Conservation (phyloP, 2,113 vertebrate genomes). For the Cryptoleucopteryx plumbea region DNA sequence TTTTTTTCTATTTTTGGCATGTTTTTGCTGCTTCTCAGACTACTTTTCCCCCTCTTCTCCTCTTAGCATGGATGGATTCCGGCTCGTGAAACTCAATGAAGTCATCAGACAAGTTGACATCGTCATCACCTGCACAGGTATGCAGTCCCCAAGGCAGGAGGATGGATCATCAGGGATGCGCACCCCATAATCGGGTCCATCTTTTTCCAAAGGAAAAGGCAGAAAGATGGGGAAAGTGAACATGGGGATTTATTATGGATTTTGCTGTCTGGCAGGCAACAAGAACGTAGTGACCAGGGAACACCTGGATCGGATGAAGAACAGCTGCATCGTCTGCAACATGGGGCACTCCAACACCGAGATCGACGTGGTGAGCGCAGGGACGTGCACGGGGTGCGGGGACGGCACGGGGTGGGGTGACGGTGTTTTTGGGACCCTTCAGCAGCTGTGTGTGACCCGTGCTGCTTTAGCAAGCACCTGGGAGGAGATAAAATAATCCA, state of each 20-base stretch:
- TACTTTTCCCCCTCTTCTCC: not conserved
- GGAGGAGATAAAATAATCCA: not conserved
- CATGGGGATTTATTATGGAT: fast-evolving
- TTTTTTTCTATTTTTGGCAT: not conserved
- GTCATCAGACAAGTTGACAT: slow-evolving; percentile 98
- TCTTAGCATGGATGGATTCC: slow-evolving; percentile 96
- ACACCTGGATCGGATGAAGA: slow-evolving; percentile 96
- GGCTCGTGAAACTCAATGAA: slow-evolving; percentile 94
- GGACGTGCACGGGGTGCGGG: fast-evolving
- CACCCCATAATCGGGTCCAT: fast-evolving
- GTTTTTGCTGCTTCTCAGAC: not conserved
- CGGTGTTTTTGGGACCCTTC: not conserved
- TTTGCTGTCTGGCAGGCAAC: slow-evolving; percentile 77
- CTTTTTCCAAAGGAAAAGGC: not conserved
- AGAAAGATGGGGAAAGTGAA: too few species aligned
- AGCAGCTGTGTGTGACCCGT: fast-evolving
- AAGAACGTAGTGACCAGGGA: slow-evolving; percentile 98
- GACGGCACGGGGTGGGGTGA: fast-evolving
- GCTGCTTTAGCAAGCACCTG: not conserved
- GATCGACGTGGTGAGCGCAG: slow-evolving; percentile 90
- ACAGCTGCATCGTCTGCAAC: slow-evolving; percentile 97
- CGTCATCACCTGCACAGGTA: slow-evolving; percentile 98
- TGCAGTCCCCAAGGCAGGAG: not conserved
- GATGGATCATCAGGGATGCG: fast-evolving
- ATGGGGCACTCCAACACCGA: slow-evolving; percentile 99